Evolutionary conservation across 2,888 invertebrate species (phyloP).

Genomic region (Melanostoma scalare): DNA sequence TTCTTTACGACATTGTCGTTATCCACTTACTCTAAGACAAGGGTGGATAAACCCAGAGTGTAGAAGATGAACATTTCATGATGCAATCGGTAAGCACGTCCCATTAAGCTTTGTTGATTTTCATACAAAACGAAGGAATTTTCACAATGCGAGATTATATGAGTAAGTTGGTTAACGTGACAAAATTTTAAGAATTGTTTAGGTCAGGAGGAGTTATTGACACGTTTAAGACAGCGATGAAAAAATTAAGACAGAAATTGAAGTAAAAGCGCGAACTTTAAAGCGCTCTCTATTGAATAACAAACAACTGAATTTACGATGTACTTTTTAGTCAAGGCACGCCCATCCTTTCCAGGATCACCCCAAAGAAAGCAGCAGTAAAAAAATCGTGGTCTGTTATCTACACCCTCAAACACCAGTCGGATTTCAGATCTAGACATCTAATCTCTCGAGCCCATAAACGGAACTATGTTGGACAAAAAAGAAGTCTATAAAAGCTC

Average conservation of each 20-base stretch:
- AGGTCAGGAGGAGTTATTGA: neutral
- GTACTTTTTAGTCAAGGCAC: no score
- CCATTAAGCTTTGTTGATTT: slow-evolving; percentile 11
- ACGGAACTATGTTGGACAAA: no score
- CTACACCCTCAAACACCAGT: no score
- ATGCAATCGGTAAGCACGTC: slow-evolving; percentile 31
- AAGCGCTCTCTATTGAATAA: no score
- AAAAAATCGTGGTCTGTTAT: no score
- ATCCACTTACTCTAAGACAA: slow-evolving; percentile 35
- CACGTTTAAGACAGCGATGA: neutral
- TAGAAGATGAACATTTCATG: slow-evolving; percentile 16
- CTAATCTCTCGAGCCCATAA: no score
- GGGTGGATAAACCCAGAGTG: slow-evolving; percentile 28
- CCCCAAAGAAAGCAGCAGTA: no score
- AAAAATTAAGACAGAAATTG: neutral
- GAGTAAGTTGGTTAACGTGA: slow-evolving; percentile 47
- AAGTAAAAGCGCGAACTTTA: neutral
- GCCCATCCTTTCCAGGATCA: no score
- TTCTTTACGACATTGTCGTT: slow-evolving; percentile 54
- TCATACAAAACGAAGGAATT: neutral
- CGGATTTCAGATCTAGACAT: no score
- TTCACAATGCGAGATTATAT: slow-evolving; percentile 9
- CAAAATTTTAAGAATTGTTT: slow-evolving; percentile 19
- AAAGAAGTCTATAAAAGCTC: no score
- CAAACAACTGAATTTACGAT: no score